Percentiles rank a stretch among this genome's conserved stretches.
Evolutionary conservation across 2,888 invertebrate genomes (phyloP).

Genomic region (Strigamia transsilvanica): DNA sequence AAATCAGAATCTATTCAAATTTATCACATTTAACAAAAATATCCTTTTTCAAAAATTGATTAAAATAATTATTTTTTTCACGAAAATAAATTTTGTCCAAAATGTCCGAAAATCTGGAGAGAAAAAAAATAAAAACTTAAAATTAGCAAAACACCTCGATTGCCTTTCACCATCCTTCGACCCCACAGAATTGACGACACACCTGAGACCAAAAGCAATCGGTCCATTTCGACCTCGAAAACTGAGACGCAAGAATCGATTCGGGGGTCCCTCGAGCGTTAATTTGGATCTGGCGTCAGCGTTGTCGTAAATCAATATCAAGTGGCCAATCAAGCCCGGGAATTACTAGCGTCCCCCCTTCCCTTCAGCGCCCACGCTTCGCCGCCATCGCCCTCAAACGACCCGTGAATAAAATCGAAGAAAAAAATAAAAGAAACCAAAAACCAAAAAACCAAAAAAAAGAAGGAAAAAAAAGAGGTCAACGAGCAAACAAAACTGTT

Average conservation of each 20-base stretch:
- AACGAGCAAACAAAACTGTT: slow-evolving; percentile 5
- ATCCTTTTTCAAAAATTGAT: no score
- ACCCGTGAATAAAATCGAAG: slow-evolving; percentile 23
- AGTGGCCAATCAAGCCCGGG: slow-evolving; percentile 33
- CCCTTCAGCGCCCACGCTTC: slow-evolving; percentile 22
- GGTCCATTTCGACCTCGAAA: not conserved
- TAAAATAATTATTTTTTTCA: not conserved
- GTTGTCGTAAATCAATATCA: slow-evolving; percentile 38
- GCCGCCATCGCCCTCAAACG: slow-evolving; percentile 35
- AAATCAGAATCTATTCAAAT: not conserved
- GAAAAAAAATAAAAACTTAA: not conserved
- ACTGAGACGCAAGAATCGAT: slow-evolving; percentile 27
- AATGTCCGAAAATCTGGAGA: not conserved
- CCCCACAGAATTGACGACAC: not conserved
- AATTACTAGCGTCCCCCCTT: slow-evolving; percentile 18
- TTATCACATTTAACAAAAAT: not conserved
- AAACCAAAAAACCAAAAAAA: not conserved
- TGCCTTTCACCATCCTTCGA: not conserved
- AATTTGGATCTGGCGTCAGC: slow-evolving; percentile 34
- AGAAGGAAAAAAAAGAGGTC: not conserved
- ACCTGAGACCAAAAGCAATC: slow-evolving; percentile 1
- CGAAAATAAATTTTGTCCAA: not conserved
- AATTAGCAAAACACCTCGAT: not conserved
- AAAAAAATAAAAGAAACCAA: not conserved
- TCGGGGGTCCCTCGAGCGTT: slow-evolving; percentile 18